Evolutionary conservation across 2,113 vertebrate genomes (phyloP), one percentile per base, ranked within the genome.

Genomic region (Salvelinus sp.): DNA sequence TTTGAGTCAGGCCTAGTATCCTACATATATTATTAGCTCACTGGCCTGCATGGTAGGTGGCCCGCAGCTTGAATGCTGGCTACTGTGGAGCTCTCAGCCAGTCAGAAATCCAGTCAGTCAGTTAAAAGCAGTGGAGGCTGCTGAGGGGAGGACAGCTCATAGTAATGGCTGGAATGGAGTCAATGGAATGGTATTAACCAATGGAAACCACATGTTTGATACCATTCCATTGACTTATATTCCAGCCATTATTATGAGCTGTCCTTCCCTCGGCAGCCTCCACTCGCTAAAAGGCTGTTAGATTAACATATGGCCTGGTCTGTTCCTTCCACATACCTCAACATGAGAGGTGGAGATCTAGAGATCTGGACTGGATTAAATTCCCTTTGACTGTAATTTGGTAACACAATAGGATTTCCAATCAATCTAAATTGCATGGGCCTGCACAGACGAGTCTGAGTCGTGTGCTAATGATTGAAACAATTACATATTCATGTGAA

Each of bases 1-100:
- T 60, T 57, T 48, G 71, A 74, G 68, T 69, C 73, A 68, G 80
- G 75, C 38, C 38, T 44, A 44, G 9, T 44, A 9, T 44, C 38
- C 9, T 80, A 18, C 50, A 73, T 81, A 71, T 90, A 90, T 90
- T 89, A 90, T 91, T 91, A 91, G 87, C 76, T 67, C 48, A 76
- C 77, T 73, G 72, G 74, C 33, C 54, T 64, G 76, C 83, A 73
- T 71, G 78, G 81, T 77, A 85, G 89, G 88, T 85, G 88, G 87
- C 90, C 90, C 90, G 66, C 73, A 85, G 89, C 88, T 83, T 86
- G 87, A 89, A 88, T 70, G 68, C 68, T 54, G 70, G 77, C 62
- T 75, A 64, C 72, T 71, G 50, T 57, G 72, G 76, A 74, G 73
- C 79, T 82, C 78, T 82, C 86, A 77, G 16, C 28, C 6, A 20